phyloP scores from a whole-genome alignment of 1,140 invertebrate species.

The Bombus vancouverensis region DNA sequence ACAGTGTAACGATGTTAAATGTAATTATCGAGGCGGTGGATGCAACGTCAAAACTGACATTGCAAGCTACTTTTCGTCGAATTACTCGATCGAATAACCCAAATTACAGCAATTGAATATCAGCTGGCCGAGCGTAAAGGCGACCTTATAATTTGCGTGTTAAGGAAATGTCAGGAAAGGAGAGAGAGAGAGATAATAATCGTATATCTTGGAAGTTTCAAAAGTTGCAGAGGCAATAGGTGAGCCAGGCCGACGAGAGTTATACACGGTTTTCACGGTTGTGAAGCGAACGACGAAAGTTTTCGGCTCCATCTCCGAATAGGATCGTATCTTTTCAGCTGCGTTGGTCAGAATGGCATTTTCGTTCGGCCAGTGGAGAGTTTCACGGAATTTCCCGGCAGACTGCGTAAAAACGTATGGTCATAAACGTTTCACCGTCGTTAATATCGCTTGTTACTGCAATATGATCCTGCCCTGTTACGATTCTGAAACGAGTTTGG shows the following conservation, averaged over 20 bases:
- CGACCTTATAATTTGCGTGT: slow-evolving; percentile 12
- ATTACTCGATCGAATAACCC: not conserved
- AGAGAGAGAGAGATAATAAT: not conserved
- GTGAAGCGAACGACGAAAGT: not conserved
- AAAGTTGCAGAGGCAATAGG: slow-evolving; percentile 16
- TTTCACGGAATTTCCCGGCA: no score
- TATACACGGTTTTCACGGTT: slow-evolving; percentile 8
- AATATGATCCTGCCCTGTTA: not conserved
- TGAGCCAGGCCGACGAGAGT: slow-evolving; percentile 12
- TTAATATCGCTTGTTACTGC: not conserved
- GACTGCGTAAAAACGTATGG: not conserved
- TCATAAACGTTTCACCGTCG: not conserved
- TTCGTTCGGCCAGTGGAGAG: not conserved
- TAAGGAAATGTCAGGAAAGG: not conserved
- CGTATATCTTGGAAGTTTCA: slow-evolving; percentile 11
- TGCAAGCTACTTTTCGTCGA: not conserved
- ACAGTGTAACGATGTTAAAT: no score
- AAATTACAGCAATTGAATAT: not conserved
- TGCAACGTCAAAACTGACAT: no score
- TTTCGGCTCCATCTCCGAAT: not conserved
- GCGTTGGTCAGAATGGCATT: not conserved
- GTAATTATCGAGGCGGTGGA: no score
- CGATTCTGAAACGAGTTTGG: not conserved
- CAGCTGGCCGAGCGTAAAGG: not conserved
- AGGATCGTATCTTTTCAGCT: slow-evolving; percentile 1